These are phyloP conservation scores for Lithophane socia DNA, from an alignment of 2,888 invertebrate species.

Conservation along the genomic window DNA sequence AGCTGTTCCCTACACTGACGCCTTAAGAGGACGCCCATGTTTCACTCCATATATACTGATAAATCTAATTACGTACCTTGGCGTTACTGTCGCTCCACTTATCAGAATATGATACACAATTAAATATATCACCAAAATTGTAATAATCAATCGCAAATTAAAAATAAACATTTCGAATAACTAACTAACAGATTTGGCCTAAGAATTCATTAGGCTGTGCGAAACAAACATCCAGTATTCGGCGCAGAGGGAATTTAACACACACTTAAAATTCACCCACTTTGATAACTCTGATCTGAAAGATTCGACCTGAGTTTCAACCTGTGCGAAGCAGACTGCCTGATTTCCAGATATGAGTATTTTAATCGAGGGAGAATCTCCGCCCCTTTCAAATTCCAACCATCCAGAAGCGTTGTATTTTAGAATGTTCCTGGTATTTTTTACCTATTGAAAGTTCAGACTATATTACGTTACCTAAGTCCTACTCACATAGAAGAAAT, in stretches of 20 bases:
- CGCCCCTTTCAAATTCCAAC: background rate
- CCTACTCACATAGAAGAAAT: background rate
- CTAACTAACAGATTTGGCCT: background rate
- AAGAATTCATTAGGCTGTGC: background rate
- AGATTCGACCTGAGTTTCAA: too few species aligned
- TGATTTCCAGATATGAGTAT: background rate
- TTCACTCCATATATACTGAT: too few species aligned
- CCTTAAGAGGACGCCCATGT: too few species aligned
- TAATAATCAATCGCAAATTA: background rate
- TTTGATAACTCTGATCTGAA: too few species aligned
- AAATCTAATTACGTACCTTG: background rate
- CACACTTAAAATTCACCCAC: background rate
- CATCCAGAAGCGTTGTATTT: background rate
- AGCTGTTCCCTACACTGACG: too few species aligned
- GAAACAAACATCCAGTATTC: background rate
- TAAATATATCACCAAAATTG: background rate
- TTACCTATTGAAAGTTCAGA: background rate
- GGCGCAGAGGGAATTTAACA: too few species aligned
- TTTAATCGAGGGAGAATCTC: background rate
- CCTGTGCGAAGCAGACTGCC: too few species aligned
- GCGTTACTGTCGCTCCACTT: fast-evolving
- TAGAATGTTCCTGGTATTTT: background rate
- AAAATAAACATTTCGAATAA: background rate
- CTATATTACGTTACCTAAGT: too few species aligned
- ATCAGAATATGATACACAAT: background rate